Evolutionary conservation across 2,888 invertebrate species (phyloP), one percentile per base, ranked within the genome.

Genomic region (Empis livida): DNA sequence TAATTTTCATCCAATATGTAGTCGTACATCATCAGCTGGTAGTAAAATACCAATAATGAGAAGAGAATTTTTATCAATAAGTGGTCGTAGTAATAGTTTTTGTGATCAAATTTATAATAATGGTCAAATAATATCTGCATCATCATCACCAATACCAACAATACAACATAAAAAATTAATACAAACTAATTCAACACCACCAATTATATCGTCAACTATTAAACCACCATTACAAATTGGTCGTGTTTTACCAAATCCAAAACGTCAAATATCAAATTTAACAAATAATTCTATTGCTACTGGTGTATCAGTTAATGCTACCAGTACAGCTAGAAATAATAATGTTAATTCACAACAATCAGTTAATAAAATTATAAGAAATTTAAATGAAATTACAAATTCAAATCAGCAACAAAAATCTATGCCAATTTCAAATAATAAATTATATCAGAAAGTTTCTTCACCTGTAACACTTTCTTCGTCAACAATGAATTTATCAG

Each of bases 11-110:
- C 45, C 49, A 5, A 31, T 46, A 15, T 51, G 50, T 30, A 46
- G 43, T n/a, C 46, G 53, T 17, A 67, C 74, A 67, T 71, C 73
- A 56, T 75, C 75, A 69, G 45, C 43, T 27, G 73, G 73, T 43
- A 78, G 77, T 61, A 77, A 77, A 70, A 78, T 78, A 65, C 78
- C 78, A 61, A 74, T 78, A 15, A 57, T 64, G 14, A 65, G 63
- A 51, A 53, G 58, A 13, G 57, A 61, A 4, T 61, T 55, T 43
- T 53, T 56, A n/a, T 47, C 61, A 23, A 45, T 63, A 31, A 58
- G 56, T 37, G 57, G 57, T 30, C 58, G 64, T 27, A 64, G 64
- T 45, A 62, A 62, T 43, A 64, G 62, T 51, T 63, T 64, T 46
- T 59, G 59, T 44, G 55, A 63, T 49, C 43, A 40, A 20, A 23